Evolutionary conservation across 2,888 invertebrate genomes (phyloP).

Genomic region (Conchocele bisecta): DNA sequence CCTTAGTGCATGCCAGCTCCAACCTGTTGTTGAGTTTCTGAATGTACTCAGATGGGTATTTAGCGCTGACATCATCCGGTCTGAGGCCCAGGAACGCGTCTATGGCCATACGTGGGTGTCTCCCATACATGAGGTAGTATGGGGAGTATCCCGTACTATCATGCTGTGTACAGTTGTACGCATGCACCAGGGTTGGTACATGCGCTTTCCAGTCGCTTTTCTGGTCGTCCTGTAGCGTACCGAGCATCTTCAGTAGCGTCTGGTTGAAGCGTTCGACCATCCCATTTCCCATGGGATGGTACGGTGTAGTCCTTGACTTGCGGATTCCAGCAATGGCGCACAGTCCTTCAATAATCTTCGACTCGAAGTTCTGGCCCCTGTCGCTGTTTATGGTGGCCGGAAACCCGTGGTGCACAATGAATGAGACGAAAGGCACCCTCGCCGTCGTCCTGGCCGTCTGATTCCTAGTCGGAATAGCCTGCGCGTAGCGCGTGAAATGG

Average conservation of each 20-base stretch:
- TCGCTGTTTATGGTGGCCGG: constrained; percentile 35
- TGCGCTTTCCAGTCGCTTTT: constrained; percentile 30
- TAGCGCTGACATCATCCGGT: no score
- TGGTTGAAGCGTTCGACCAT: constrained; percentile 37
- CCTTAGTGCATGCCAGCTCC: no score
- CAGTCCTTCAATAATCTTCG: constrained; percentile 13
- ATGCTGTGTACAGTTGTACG: constrained; percentile 27
- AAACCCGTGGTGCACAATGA: constrained; percentile 28
- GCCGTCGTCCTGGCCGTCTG: constrained; percentile 29
- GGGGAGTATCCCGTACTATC: constrained; percentile 33
- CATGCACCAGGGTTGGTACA: constrained; percentile 10
- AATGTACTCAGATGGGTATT: no score
- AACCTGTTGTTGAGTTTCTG: no score
- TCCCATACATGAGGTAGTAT: constrained; percentile 32
- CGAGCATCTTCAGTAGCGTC: constrained; percentile 24
- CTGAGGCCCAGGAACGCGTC: constrained; percentile 17
- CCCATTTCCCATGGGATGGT: constrained; percentile 51
- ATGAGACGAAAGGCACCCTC: constrained; percentile 4
- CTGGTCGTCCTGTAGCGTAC: constrained; percentile 4
- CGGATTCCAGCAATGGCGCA: constrained; percentile 18
- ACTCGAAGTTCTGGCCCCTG: constrained; percentile 34
- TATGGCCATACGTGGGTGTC: constrained; percentile 29
- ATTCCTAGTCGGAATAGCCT: constrained; percentile 28
- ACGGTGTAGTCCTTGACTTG: constrained; percentile 37
- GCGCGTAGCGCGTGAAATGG: constrained; percentile 13